A percentile compares a stretch with the other conserved stretches of the same genome.
Evolutionary conservation across 1,140 invertebrate genomes (phyloP).

Genomic region (Bradysia coprophila): DNA sequence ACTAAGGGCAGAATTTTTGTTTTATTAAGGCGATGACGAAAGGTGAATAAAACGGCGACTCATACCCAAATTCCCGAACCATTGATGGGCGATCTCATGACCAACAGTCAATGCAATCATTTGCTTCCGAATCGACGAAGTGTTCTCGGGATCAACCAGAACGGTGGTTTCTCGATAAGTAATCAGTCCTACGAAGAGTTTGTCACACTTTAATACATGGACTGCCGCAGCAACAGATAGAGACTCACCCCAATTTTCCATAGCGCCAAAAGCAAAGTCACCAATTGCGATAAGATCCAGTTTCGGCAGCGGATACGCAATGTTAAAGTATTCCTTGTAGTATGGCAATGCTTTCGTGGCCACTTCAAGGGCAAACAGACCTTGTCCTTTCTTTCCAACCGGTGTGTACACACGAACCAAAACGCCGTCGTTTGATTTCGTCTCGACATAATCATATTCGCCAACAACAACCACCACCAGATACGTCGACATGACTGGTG

Average conservation of each 20-base stretch:
- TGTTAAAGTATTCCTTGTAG: conserved; percentile 87
- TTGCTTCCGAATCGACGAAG: conserved; percentile 64
- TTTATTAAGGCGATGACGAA: too few species aligned
- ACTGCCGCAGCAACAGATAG: too few species aligned
- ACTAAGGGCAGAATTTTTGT: too few species aligned
- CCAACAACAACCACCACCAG: conserved; percentile 83
- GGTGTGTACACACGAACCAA: conserved; percentile 83
- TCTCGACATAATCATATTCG: conserved; percentile 87
- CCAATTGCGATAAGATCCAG: conserved; percentile 90
- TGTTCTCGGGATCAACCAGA: conserved; percentile 67
- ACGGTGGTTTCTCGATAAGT: conserved; percentile 61
- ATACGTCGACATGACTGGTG: conserved; percentile 94
- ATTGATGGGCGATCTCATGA: conserved; percentile 78
- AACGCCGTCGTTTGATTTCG: conserved; percentile 61
- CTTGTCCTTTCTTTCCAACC: conserved; percentile 80
- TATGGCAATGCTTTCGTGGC: conserved; percentile 73
- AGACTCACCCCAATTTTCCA: conserved; percentile 99
- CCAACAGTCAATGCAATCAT: conserved; percentile 74
- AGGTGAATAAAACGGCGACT: too few species aligned
- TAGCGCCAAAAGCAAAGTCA: conserved; percentile 80
- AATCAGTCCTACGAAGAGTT: too few species aligned
- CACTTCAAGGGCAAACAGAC: conserved; percentile 75
- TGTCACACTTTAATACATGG: too few species aligned
- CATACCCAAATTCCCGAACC: conserved; percentile 69
- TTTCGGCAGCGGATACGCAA: conserved; percentile 90